Conservation (phyloP, 2,797 vertebrate species). For the Myripristis murdjan region DNA sequence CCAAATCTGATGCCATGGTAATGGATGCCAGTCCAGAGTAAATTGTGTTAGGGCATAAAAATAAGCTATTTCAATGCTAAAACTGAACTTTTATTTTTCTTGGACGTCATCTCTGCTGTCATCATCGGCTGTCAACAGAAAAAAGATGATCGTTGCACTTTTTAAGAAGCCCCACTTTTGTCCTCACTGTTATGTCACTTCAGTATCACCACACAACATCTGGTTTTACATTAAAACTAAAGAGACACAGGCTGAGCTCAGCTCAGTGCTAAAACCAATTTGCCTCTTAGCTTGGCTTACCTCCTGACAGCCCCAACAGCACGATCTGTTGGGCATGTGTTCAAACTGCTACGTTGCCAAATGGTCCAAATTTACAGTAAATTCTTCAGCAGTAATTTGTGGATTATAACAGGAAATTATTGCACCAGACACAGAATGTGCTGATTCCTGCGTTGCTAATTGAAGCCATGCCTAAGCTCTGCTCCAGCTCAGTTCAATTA, state of each 20-base stretch:
- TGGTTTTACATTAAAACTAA: not conserved
- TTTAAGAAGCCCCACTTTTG: not conserved
- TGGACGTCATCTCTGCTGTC: no score
- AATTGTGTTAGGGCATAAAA: no score
- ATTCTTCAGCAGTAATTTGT: constrained; percentile 39
- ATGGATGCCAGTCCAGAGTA: no score
- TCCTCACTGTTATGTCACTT: not conserved
- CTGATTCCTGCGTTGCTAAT: constrained; percentile 66
- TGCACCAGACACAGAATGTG: constrained; percentile 55
- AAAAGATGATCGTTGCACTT: constrained; percentile 7
- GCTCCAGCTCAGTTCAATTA: constrained; percentile 34
- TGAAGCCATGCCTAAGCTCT: constrained; percentile 51
- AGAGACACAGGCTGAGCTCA: no score
- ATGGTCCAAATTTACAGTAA: constrained; percentile 37
- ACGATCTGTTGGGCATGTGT: not conserved
- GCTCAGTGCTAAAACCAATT: not conserved
- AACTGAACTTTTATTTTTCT: no score
- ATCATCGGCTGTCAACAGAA: not conserved
- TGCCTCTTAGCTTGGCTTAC: not conserved
- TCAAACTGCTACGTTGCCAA: constrained; percentile 16
- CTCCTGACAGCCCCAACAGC: not conserved
- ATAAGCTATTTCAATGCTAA: no score
- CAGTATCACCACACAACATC: not conserved
- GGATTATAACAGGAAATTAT: constrained; percentile 61
- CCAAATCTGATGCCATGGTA: no score